A percentile compares a stretch with the other conserved stretches of the same genome.
Evolutionary conservation across 92 coral and sea anemone genomes (phyloP).

Genomic region (Porites rus): DNA sequence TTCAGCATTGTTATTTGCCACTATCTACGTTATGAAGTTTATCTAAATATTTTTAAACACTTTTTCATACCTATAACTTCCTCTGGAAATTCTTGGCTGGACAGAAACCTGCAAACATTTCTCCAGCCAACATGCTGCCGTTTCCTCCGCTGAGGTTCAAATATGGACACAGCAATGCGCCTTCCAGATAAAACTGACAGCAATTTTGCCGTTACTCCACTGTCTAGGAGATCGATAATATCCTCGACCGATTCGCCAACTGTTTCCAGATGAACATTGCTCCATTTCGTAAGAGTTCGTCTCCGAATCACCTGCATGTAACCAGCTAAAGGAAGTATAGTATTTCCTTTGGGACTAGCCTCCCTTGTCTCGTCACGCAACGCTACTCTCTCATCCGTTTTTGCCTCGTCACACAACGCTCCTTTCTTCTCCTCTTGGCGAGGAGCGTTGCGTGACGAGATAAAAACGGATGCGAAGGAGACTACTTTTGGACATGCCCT

Average conservation of each 20-base stretch:
- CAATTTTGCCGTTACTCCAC: constrained; percentile 61
- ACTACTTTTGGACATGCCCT: constrained; percentile 3
- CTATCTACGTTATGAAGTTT: neutral
- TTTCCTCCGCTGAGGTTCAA: constrained; percentile 60
- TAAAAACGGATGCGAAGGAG: no score
- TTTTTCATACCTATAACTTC: constrained; percentile 54
- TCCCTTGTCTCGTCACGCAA: no score
- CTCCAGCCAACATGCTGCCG: constrained; percentile 73
- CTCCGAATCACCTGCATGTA: constrained; percentile 80
- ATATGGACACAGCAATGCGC: constrained; percentile 33
- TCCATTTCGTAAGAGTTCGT: constrained; percentile 95
- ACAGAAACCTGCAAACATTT: constrained; percentile 68
- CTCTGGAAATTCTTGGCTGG: constrained; percentile 67
- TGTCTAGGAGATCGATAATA: constrained; percentile 71
- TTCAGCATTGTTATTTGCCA: neutral
- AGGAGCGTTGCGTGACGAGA: no score
- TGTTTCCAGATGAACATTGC: constrained; percentile 66
- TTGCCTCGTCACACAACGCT: no score
- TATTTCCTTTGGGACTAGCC: neutral
- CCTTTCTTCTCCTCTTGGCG: no score
- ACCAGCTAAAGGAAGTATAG: constrained; percentile 29
- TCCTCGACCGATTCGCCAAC: constrained; percentile 73
- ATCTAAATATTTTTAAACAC: neutral
- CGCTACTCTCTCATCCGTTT: no score
- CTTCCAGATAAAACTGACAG: constrained; percentile 62